Percentiles rank a stretch among this genome's conserved stretches.
Evolutionary conservation across 1,140 invertebrate genomes (phyloP).

Genomic region (Campoletis sonorensis): DNA sequence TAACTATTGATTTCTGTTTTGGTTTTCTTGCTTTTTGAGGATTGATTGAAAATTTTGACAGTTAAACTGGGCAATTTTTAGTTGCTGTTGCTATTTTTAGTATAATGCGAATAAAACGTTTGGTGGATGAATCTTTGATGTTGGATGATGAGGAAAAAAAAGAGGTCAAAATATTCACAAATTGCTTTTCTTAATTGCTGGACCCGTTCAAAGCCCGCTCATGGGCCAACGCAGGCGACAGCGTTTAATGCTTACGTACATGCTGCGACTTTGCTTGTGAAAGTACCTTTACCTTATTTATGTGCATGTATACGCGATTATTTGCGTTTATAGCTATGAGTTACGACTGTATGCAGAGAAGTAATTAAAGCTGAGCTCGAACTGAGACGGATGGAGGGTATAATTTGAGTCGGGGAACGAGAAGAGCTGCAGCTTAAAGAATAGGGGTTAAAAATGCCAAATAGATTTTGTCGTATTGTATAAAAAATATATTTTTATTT

Average conservation of each 20-base stretch:
- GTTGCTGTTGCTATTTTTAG: too few relatives aligned
- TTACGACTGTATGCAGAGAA: conserved; percentile 40
- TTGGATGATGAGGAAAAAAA: too few relatives aligned
- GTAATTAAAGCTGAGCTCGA: conserved; percentile 11
- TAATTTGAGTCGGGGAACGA: neutral
- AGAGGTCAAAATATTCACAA: too few relatives aligned
- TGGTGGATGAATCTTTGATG: too few relatives aligned
- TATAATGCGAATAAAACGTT: too few relatives aligned
- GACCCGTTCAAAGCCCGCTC: neutral
- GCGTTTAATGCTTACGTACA: neutral
- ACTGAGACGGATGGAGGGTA: conserved; percentile 15
- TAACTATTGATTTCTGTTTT: too few relatives aligned
- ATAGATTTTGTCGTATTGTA: too few relatives aligned
- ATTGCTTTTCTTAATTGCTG: too few relatives aligned
- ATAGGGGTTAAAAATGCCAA: neutral
- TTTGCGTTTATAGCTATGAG: conserved; percentile 34
- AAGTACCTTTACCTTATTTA: conserved; percentile 2
- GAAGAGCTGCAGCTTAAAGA: neutral
- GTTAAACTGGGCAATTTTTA: too few relatives aligned
- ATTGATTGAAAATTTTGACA: too few relatives aligned
- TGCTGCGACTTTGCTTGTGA: conserved; percentile 6
- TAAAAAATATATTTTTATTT: too few relatives aligned
- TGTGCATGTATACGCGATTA: neutral
- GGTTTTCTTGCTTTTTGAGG: too few relatives aligned
- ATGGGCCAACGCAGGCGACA: neutral